These are phyloP conservation scores for Cremastinae sp. DNA, from an alignment of 2,888 invertebrate genomes.

Conservation along the genomic window DNA sequence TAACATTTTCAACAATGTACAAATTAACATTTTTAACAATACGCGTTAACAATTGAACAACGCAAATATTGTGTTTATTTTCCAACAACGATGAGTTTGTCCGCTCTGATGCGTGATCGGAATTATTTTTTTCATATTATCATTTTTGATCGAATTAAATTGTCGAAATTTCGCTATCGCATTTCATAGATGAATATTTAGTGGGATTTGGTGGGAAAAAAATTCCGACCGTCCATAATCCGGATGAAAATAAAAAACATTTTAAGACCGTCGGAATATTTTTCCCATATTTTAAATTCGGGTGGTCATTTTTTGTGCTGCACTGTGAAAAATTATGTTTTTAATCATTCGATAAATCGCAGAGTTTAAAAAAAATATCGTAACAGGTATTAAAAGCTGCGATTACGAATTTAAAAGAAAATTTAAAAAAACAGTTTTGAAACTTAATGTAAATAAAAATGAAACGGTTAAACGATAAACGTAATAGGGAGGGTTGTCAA, in stretches of 20 bases:
- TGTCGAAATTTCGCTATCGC: conserved; percentile 19
- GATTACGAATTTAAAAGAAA: not conserved
- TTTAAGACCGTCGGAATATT: too few species aligned
- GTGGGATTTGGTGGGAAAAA: conserved; percentile 1
- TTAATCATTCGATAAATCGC: conserved; percentile 41
- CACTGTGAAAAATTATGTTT: not conserved
- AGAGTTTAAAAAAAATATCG: conserved; percentile 1
- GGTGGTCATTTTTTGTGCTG: too few species aligned
- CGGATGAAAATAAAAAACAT: not conserved
- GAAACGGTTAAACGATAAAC: conserved; percentile 55
- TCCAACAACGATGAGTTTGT: conserved; percentile 11
- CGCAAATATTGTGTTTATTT: conserved; percentile 22
- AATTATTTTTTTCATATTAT: conserved; percentile 18
- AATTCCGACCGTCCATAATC: not conserved
- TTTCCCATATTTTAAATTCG: too few species aligned
- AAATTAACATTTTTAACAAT: conserved; percentile 20
- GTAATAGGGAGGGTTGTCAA: conserved; percentile 55
- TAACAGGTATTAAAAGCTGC: conserved; percentile 41
- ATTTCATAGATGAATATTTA: conserved; percentile 22
- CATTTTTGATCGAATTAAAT: conserved; percentile 28
- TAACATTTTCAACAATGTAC: conserved; percentile 64
- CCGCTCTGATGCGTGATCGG: not conserved
- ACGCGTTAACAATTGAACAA: conserved; percentile 29
- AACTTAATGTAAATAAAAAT: conserved; percentile 58
- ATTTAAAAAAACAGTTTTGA: conserved; percentile 44